phyloP scores from a whole-genome alignment of 1,140 invertebrate species.

The Anagrus nilaparvatae region DNA sequence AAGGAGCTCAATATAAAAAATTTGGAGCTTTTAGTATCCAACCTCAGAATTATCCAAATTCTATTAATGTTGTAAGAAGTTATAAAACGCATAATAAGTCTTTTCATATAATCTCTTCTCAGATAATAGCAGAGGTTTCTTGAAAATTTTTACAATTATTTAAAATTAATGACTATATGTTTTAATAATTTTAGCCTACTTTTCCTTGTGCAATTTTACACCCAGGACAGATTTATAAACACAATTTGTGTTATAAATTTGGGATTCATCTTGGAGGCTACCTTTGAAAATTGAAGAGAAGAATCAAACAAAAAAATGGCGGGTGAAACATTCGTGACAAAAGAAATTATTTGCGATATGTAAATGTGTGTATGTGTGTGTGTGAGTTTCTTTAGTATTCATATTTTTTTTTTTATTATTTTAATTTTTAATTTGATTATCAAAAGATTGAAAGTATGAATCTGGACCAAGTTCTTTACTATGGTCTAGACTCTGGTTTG shows the following conservation, averaged over 20 bases:
- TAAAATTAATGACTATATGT: constrained; percentile 8
- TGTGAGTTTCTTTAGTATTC: too few species aligned
- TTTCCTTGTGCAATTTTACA: constrained; percentile 60
- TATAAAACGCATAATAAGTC: not conserved
- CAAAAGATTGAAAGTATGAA: too few species aligned
- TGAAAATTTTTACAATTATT: not conserved
- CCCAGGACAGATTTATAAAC: constrained; percentile 62
- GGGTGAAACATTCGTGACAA: too few species aligned
- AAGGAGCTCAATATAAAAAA: constrained; percentile 54
- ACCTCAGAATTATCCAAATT: constrained; percentile 83
- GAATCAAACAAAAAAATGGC: too few species aligned
- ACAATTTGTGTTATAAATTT: constrained; percentile 49
- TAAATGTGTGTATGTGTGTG: too few species aligned
- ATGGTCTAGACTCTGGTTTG: too few species aligned
- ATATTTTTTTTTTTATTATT: too few species aligned
- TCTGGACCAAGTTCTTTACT: too few species aligned
- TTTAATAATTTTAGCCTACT: constrained; percentile 44
- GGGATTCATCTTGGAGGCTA: constrained; percentile 32
- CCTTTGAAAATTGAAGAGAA: too few species aligned
- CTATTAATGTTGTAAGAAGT: constrained; percentile 62
- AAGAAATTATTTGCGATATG: too few species aligned
- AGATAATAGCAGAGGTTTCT: not conserved
- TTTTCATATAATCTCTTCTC: not conserved
- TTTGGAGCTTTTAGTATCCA: constrained; percentile 78
- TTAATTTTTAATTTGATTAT: too few species aligned